Conservation (phyloP, 2,888 invertebrate genomes). For the Rambutsinella grinnellia region DNA sequence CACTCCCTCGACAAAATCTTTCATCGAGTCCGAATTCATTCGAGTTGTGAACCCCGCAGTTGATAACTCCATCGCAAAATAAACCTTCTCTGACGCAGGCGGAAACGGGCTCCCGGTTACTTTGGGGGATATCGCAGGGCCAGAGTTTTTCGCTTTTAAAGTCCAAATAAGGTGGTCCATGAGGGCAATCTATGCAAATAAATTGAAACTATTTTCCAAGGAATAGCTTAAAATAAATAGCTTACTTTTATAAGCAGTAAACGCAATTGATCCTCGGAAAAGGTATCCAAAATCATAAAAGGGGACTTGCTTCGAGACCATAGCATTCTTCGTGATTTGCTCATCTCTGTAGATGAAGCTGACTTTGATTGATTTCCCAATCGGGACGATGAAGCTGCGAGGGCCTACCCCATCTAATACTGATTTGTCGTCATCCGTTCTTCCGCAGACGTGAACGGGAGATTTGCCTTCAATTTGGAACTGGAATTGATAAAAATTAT, state of each 20-base stretch:
- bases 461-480: constrained; percentile 35
- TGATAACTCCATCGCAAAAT: constrained; percentile 45
- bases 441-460: constrained; percentile 29
- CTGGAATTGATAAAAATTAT: not conserved
- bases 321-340: constrained; percentile 9
- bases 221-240: too few relatives aligned
- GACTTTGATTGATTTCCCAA: constrained; percentile 37
- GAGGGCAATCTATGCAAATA: constrained; percentile 37
- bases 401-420: constrained; percentile 36
- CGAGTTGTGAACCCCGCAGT: constrained; percentile 47
- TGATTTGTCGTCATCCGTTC: not conserved
- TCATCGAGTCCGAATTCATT: constrained; percentile 45
- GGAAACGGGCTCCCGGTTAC: constrained; percentile 20
- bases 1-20: constrained; percentile 35
- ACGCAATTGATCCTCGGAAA: constrained; percentile 39
- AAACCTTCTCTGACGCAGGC: constrained; percentile 41
- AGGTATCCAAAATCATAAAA: constrained; percentile 30
- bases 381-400: constrained; percentile 42
- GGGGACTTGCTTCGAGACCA: constrained; percentile 26
- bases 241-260: constrained; percentile 50
- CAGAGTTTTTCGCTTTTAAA: constrained; percentile 15
- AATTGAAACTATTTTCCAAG: too few relatives aligned
- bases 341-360: constrained; percentile 35
- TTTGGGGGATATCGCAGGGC: constrained; percentile 39
- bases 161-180: constrained; percentile 31